Percentiles rank a stretch among this genome's conserved stretches.
Evolutionary conservation across 2,888 invertebrate species (phyloP).

Genomic region (Sturmia bella): DNA sequence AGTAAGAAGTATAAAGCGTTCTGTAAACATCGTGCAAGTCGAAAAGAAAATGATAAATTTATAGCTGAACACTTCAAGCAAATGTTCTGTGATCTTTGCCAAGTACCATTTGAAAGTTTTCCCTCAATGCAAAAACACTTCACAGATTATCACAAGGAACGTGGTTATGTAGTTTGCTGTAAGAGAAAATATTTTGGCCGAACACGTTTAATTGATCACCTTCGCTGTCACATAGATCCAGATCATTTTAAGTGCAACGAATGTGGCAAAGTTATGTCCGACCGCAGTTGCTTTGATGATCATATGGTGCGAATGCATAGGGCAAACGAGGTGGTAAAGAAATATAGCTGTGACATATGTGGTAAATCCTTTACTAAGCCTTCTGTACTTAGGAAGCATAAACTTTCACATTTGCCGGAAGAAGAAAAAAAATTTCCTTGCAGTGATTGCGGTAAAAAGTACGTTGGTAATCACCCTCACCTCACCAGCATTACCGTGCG

Average conservation of each 20-base stretch:
- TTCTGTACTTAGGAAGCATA: constrained; percentile 78
- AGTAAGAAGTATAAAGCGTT: not conserved
- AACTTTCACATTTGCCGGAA: constrained; percentile 79
- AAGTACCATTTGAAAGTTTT: constrained; percentile 44
- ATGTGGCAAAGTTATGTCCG: constrained; percentile 76
- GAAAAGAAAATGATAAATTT: constrained; percentile 57
- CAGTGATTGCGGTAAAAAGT: constrained; percentile 79
- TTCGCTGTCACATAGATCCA: constrained; percentile 79
- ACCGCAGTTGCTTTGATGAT: constrained; percentile 75
- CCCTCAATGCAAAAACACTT: constrained; percentile 62
- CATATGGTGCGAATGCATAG: constrained; percentile 74
- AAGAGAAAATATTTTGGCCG: constrained; percentile 80
- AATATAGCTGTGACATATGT: constrained; percentile 74
- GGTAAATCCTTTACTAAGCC: constrained; percentile 75
- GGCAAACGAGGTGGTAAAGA: constrained; percentile 74
- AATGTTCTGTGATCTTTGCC: constrained; percentile 52
- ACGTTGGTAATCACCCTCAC: constrained; percentile 71
- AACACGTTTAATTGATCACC: constrained; percentile 79
- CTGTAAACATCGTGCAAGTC: constrained; percentile 41
- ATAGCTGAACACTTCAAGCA: constrained; percentile 49
- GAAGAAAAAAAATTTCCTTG: constrained; percentile 79
- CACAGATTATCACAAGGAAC: constrained; percentile 67
- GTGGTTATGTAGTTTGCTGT: constrained; percentile 79
- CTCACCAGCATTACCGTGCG: too few relatives aligned
- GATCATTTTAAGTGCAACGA: constrained; percentile 79